Evolutionary conservation across 2,113 vertebrate species (phyloP).

Genomic region (Zeus faber): DNA sequence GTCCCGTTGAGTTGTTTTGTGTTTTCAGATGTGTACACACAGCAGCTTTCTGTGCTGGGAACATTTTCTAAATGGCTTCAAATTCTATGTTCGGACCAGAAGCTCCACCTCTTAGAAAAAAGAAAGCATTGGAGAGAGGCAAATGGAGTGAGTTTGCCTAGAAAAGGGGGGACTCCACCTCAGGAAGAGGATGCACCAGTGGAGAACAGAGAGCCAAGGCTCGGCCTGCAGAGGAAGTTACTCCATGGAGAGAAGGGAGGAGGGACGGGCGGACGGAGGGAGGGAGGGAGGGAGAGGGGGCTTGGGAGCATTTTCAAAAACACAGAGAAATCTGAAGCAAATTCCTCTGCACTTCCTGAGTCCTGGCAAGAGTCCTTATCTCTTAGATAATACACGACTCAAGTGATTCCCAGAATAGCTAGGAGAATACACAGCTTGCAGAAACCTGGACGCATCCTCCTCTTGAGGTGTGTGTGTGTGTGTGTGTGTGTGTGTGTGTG

Average conservation of each 20-base stretch:
- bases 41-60: slow-evolving; percentile 47
- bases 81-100: slow-evolving; percentile 55
- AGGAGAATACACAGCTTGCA: slow-evolving; percentile 56
- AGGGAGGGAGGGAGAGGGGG: slow-evolving; percentile 19
- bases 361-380: slow-evolving; percentile 73
- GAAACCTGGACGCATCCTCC: slow-evolving; percentile 43
- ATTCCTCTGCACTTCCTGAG: slow-evolving; percentile 80
- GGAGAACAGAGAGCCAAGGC: slow-evolving; percentile 69
- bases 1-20: slow-evolving; percentile 20
- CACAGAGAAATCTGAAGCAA: slow-evolving; percentile 71
- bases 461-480: neutral
- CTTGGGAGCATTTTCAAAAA: slow-evolving; percentile 67
- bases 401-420: slow-evolving; percentile 74
- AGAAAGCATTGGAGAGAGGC: slow-evolving; percentile 41
- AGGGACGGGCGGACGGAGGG: slow-evolving; percentile 33
- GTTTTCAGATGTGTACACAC: slow-evolving; percentile 13
- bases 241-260: slow-evolving; percentile 68
- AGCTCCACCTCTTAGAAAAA: slow-evolving; percentile 54
- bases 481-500: no score
- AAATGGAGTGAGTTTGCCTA: slow-evolving; percentile 62
- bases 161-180: slow-evolving; percentile 75
- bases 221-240: slow-evolving; percentile 70
- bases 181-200: slow-evolving; percentile 83
- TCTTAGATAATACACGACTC: slow-evolving; percentile 69
- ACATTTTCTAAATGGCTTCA: slow-evolving; percentile 45